phyloP scores from a whole-genome alignment of 2,113 vertebrate genomes.

The Callipepla californica region DNA sequence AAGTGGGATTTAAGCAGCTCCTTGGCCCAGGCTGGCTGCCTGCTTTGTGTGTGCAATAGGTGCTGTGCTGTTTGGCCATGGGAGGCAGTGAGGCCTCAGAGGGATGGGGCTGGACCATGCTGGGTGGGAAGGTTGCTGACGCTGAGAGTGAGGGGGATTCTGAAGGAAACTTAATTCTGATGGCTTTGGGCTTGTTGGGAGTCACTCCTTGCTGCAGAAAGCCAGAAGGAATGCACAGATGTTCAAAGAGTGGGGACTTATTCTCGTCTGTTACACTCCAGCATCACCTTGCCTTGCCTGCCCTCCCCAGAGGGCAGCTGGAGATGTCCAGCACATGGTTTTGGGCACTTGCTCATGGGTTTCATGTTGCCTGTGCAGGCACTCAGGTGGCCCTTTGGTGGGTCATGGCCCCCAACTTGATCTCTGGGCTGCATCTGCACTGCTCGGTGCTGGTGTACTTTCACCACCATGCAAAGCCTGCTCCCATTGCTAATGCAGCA shows the following conservation, averaged over 20 bases:
- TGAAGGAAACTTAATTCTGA: background rate
- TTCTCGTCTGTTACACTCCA: background rate
- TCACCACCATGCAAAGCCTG: background rate
- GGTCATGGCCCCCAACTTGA: background rate
- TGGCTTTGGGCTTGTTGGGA: background rate
- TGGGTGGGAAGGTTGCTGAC: background rate
- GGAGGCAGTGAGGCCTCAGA: fast-evolving
- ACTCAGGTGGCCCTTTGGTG: background rate
- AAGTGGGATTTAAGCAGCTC: background rate
- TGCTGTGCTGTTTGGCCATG: background rate
- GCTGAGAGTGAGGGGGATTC: background rate
- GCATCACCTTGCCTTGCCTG: background rate
- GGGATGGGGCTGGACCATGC: background rate
- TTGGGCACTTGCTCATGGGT: background rate
- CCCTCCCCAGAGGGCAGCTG: background rate
- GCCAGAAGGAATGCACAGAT: background rate
- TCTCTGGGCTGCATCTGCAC: background rate
- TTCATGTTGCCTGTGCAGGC: background rate
- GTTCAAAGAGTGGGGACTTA: fast-evolving
- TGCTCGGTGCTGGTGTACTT: background rate
- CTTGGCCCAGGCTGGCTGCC: background rate
- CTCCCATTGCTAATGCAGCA: background rate
- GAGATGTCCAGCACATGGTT: background rate
- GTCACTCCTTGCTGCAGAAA: background rate
- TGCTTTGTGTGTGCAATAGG: background rate